A percentile compares a stretch with the other conserved stretches of the same genome.
phyloP scores from a whole-genome alignment of 1,140 invertebrate genomes.

The Lordiphosa stackelbergi region DNA sequence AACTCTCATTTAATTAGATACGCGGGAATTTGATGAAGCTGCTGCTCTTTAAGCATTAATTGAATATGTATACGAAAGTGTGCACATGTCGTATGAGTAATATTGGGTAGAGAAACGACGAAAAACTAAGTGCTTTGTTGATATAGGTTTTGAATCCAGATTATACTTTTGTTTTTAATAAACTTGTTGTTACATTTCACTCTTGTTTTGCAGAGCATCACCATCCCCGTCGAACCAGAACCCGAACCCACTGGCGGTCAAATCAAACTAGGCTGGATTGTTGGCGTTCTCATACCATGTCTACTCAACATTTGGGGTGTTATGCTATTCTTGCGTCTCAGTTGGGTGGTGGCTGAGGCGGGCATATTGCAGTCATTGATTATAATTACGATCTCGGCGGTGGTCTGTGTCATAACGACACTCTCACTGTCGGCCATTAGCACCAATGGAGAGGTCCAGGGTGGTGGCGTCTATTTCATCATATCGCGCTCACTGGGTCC shows the following conservation, averaged over 20 bases:
- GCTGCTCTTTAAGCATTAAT: conserved; percentile 1
- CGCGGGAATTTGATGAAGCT: conserved; percentile 2
- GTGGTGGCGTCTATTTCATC: conserved; percentile 98
- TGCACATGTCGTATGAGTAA: too few species aligned
- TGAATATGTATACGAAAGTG: too few species aligned
- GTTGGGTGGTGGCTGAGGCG: conserved; percentile 91
- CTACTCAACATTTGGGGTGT: conserved; percentile 92
- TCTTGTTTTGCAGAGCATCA: conserved; percentile 55
- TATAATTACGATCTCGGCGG: conserved; percentile 92
- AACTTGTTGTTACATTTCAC: too few species aligned
- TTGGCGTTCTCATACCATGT: conserved; percentile 90
- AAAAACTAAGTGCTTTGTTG: too few species aligned
- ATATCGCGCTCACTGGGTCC: conserved; percentile 97
- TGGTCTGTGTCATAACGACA: conserved; percentile 96
- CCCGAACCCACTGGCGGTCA: conserved; percentile 78
- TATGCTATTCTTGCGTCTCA: conserved; percentile 89
- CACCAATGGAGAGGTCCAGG: conserved; percentile 99
- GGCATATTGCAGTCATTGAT: conserved; percentile 85
- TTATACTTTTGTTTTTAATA: neutral
- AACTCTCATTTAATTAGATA: conserved; percentile 10
- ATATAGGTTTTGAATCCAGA: too few species aligned
- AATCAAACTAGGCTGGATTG: conserved; percentile 90
- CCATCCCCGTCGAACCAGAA: conserved; percentile 57
- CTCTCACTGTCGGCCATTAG: conserved; percentile 97
- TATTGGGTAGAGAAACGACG: neutral